A percentile compares a stretch with the other conserved stretches of the same genome.
phyloP scores from a whole-genome alignment of 2,113 vertebrate genomes.

The Xenus cinereus region DNA sequence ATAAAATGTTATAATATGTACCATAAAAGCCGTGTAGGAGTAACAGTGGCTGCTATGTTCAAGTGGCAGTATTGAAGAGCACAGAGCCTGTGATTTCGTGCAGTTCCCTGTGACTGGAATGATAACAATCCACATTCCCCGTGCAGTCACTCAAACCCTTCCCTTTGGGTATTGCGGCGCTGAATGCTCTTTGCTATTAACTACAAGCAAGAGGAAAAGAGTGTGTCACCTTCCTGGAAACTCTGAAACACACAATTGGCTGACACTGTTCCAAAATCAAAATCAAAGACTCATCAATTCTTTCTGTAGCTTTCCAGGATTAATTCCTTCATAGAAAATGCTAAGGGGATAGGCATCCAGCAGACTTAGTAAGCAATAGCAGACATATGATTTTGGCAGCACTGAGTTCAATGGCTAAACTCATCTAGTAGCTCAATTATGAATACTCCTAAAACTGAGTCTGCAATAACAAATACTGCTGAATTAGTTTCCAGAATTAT shows the following conservation, averaged over 20 bases:
- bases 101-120: conserved; percentile 57
- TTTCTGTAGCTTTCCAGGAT: background rate
- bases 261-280: background rate
- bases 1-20: background rate
- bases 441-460: background rate
- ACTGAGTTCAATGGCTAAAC: background rate
- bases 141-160: conserved; percentile 43
- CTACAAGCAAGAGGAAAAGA: conserved; percentile 22
- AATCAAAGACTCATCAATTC: conserved; percentile 9
- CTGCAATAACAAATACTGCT: background rate
- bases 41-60: background rate
- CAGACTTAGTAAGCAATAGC: background rate
- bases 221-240: background rate
- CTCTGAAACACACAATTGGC: accelerated
- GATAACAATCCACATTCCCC: conserved; percentile 36
- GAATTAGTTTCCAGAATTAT: background rate
- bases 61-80: background rate
- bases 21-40: background rate
- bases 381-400: background rate
- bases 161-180: background rate
- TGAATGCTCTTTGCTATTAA: conserved; percentile 20
- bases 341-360: background rate
- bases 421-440: background rate
- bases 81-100: conserved; percentile 6
- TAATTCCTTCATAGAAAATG: background rate